A percentile compares a stretch with the other conserved stretches of the same genome.
These are phyloP conservation scores for Calephelis perditalis DNA, from an alignment of 2,888 invertebrate species.

Conservation along the genomic window DNA sequence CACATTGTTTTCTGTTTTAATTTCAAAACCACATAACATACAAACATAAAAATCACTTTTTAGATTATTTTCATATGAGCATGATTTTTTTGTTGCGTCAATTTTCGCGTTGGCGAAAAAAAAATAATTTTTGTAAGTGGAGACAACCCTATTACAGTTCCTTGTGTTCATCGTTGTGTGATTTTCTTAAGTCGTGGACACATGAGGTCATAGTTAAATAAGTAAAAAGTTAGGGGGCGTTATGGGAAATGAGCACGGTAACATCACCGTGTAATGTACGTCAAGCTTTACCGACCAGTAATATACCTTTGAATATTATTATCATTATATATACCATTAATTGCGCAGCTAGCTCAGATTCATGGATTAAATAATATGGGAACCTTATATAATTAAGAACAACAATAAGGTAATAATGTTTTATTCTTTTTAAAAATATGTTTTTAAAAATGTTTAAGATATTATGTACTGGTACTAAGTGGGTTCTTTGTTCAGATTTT, in stretches of 20 bases:
- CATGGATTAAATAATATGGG: conserved; percentile 25
- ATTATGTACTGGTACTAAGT: neutral
- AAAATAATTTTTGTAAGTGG: conserved; percentile 7
- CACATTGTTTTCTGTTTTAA: too few relatives aligned
- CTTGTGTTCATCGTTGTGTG: conserved; percentile 61
- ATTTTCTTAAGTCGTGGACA: conserved; percentile 77
- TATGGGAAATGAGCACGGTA: conserved; percentile 77
- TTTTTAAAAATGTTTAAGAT: conserved; percentile 4
- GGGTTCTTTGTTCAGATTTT: neutral
- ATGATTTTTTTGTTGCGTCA: too few relatives aligned
- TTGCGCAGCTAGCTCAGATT: conserved; percentile 30
- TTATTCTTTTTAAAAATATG: neutral
- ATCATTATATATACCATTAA: conserved; percentile 45
- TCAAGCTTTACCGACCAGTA: conserved; percentile 62
- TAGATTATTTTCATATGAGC: too few relatives aligned
- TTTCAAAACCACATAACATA: too few relatives aligned
- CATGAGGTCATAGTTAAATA: conserved; percentile 77
- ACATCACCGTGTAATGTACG: conserved; percentile 59
- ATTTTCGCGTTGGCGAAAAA: neutral
- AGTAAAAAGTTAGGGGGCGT: conserved; percentile 76
- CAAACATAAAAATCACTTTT: too few relatives aligned
- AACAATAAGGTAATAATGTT: conserved; percentile 2
- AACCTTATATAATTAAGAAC: conserved; percentile 20
- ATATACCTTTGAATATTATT: conserved; percentile 52
- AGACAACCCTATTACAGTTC: conserved; percentile 53